phyloP scores from a whole-genome alignment of 1,140 invertebrate genomes.

The Pemphigus obesinymphae region DNA sequence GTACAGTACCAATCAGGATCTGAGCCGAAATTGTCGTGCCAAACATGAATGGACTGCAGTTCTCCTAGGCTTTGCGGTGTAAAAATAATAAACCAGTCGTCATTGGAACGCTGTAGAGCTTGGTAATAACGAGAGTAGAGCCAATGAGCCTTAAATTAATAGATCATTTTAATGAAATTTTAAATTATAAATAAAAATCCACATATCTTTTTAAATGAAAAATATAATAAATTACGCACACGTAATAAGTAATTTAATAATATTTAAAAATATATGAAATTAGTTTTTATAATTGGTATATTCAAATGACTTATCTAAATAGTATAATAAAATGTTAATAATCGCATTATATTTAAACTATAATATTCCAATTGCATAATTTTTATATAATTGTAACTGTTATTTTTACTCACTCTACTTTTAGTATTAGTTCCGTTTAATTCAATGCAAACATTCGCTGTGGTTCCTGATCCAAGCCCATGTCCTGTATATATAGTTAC shows the following conservation, averaged over 20 bases:
- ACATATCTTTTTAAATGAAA: no score
- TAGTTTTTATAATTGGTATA: no score
- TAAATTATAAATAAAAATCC: background rate
- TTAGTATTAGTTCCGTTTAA: slow-evolving; percentile 30
- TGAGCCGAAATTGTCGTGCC: slow-evolving; percentile 43
- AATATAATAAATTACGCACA: no score
- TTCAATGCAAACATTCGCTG: slow-evolving; percentile 43
- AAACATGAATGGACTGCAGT: slow-evolving; percentile 41
- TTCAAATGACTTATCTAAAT: no score
- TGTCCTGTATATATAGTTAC: slow-evolving; percentile 43
- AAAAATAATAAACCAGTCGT: slow-evolving; percentile 45
- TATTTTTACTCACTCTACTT: slow-evolving; percentile 43
- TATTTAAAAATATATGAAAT: no score
- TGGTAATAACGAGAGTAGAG: slow-evolving; percentile 3
- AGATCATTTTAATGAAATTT: background rate
- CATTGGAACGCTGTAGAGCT: slow-evolving; percentile 39
- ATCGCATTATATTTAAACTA: background rate
- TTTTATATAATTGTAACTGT: background rate
- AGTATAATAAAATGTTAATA: no score
- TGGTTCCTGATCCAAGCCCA: slow-evolving; percentile 38
- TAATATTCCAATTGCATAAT: background rate
- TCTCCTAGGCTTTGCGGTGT: slow-evolving; percentile 41
- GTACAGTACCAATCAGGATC: slow-evolving; percentile 44
- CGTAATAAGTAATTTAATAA: no score
- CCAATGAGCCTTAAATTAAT: slow-evolving; percentile 39